Percentiles rank a stretch among this genome's conserved stretches.
Evolutionary conservation across 2,888 invertebrate species (phyloP).

Genomic region (Petrolisthes manimaculis): DNA sequence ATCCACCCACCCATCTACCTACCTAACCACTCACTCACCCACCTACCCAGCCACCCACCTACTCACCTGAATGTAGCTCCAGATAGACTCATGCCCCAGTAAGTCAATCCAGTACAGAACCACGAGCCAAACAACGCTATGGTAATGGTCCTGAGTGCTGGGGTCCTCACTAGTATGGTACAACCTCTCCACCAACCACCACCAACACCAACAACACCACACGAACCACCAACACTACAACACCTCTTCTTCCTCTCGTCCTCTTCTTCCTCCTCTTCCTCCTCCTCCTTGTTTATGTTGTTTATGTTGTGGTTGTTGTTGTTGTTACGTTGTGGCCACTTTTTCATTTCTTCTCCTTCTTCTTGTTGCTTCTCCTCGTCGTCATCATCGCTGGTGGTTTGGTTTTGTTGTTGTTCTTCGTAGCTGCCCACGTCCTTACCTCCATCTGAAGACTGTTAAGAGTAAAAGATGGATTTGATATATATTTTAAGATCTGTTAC

Average conservation of each 20-base stretch:
- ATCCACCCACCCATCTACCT: too few species aligned
- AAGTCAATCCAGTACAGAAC: constrained; percentile 57
- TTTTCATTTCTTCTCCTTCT: not conserved
- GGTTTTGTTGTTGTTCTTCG: not conserved
- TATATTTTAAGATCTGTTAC: too few species aligned
- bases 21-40: too few species aligned
- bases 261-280: not conserved
- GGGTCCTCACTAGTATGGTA: constrained; percentile 38
- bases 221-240: not conserved
- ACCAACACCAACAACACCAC: too few species aligned
- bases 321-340: not conserved
- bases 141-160: constrained; percentile 43
- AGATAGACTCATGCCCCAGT: constrained; percentile 63
- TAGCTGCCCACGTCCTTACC: not conserved
- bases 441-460: not conserved
- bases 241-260: not conserved
- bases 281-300: not conserved
- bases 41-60: too few species aligned
- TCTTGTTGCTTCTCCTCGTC: not conserved
- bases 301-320: too few species aligned
- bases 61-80: constrained; percentile 56
- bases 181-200: constrained; percentile 32
- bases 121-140: constrained; percentile 57
- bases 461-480: not conserved
- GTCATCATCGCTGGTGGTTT: not conserved